Conservation (phyloP, 2,888 invertebrate genomes). For the Parnassius mnemosyne region DNA sequence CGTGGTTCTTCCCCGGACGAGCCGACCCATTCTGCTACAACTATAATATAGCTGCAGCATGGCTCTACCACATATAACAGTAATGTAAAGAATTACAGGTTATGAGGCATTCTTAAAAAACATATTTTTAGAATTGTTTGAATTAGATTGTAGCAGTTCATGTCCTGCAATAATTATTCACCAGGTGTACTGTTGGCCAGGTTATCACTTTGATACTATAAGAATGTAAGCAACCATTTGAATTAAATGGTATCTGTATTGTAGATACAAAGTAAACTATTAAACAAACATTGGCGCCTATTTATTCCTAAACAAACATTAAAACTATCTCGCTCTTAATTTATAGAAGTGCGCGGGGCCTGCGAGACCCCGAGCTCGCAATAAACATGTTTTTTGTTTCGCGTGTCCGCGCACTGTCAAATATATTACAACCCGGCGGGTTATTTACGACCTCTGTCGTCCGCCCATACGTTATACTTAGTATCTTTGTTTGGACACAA, state of each 20-base stretch:
- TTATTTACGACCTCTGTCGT: conserved; percentile 78
- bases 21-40: no score
- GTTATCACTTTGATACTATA: no score
- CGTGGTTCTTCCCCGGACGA: no score
- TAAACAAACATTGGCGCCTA: conserved; percentile 31
- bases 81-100: no score
- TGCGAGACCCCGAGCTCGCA: conserved; percentile 60
- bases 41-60: no score
- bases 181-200: no score
- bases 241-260: not conserved
- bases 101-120: no score
- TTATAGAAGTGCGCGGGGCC: conserved; percentile 58
- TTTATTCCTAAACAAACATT: conserved; percentile 60
- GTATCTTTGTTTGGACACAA: conserved; percentile 82
- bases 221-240: no score
- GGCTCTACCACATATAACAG: no score
- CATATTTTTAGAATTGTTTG: no score
- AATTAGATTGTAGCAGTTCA: no score
- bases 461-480: conserved; percentile 81
- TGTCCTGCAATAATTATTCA: no score
- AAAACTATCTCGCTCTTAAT: conserved; percentile 58
- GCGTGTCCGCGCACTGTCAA: conserved; percentile 80
- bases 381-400: conserved; percentile 81
- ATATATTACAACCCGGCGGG: conserved; percentile 79
- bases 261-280: conserved; percentile 28